Evolutionary conservation across 1,140 invertebrate species (phyloP), one percentile per base, ranked within the genome.

Genomic region (Stegodyphus mimosarum): DNA sequence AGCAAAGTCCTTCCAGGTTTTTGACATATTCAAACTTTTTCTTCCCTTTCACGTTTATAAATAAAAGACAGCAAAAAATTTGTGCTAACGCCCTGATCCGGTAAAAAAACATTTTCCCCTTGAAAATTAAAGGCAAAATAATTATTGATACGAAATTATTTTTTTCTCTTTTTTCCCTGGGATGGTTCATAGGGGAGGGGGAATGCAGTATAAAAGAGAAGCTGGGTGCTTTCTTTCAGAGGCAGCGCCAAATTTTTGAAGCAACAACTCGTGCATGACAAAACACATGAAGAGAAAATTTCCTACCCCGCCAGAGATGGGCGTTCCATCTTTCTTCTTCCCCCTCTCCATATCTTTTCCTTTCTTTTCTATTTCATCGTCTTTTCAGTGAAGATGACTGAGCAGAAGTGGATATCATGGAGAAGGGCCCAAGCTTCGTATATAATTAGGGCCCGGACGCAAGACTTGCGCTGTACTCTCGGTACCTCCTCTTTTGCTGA

Each of bases 261-360:
- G 72, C 64, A 79, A n/a, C 80, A 73, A 83, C 71, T 74, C 80
- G 80, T 83, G 80, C 80, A 83, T 83, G 80, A 83, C 80, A 83
- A 83, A 83, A 74, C 71, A 83, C 80, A 74, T 83, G 80, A 83
- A 74, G 80, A 66, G 80, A 83, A 83, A 83, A 74, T 83, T 69
- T 81, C 53, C 80, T 55, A 72, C 52, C 70, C 70, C 15, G 49
- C 49, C 48, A 17, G 17, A 66, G 69, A 64, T 73, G 71, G 71
- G 70, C 80, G 80, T 73, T 48, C 18, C 80, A 66, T 53, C 63
- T 66, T 77, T 77, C 49, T 48, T 33, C 18, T 63, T 51, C 60
- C 15, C 33, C 52, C 7, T 64, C 49, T 55, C 48, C 18, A 53
- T 53, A n/a, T 72, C 17, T 53, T 53, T 60, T 74, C 17, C 53